These are phyloP conservation scores for Brachyhypopomus gauderio DNA, from an alignment of 2,113 vertebrate genomes.

Conservation along the genomic window DNA sequence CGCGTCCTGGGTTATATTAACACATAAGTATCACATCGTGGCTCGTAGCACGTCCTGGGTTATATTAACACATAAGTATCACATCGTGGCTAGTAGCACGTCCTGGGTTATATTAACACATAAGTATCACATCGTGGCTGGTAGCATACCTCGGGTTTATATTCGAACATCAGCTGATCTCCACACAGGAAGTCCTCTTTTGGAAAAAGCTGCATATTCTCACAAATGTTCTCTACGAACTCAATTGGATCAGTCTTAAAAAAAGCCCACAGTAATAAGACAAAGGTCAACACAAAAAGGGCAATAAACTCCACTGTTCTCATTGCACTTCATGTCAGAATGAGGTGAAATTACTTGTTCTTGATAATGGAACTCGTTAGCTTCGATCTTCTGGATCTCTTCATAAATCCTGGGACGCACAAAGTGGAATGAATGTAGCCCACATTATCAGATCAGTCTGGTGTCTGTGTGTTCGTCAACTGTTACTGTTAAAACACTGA, in stretches of 20 bases:
- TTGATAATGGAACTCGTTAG: conserved; percentile 95
- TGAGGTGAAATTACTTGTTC: conserved; percentile 81
- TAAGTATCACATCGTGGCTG: too few relatives aligned
- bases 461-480: background rate
- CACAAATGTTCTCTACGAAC: conserved; percentile 92
- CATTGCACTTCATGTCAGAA: background rate
- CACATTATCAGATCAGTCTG: background rate
- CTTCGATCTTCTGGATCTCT: conserved; percentile 97
- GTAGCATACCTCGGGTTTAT: conserved; percentile 78
- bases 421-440: background rate
- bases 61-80: too few relatives aligned
- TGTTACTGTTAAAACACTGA: background rate
- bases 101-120: too few relatives aligned
- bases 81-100: too few relatives aligned
- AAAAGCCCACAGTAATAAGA: conserved; percentile 26
- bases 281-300: background rate
- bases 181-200: conserved; percentile 93
- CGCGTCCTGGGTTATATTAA: too few relatives aligned
- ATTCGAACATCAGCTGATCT: conserved; percentile 95
- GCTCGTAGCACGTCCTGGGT: too few relatives aligned
- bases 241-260: conserved; percentile 92
- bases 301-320: background rate
- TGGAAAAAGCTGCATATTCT: conserved; percentile 94
- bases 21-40: too few relatives aligned
- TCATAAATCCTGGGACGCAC: conserved; percentile 84